Base-by-base conservation (phyloP, 2,113 vertebrate genomes). In the Marmota flaviventris region DNA sequence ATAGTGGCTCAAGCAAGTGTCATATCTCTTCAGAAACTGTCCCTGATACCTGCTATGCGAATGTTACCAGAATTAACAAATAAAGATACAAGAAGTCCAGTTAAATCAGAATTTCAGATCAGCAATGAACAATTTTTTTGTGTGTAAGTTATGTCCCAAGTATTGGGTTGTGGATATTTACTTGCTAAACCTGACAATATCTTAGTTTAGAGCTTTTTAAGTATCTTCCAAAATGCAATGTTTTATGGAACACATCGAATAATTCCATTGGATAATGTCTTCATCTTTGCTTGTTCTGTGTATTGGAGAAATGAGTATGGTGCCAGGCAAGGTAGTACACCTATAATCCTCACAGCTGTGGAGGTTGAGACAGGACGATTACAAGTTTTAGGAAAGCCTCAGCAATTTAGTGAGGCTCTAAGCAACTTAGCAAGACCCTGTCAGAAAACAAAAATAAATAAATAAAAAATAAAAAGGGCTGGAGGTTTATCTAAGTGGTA, bases 71-170 rank as follows among this genome's bases (percentile, higher is more conserved):
- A 91, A 63, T 77, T 88, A 84, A 48, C 58, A 88, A 79, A 78
- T 84, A 53, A 87, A 67, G 8, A 27, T 92, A 81, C 6, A 61
- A 48, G 58, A 85, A 89, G 24, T 32, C 20, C 18, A 63, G 39
- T 70, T 72, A 76, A 67, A 45, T 87, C 86, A 89, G 25, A 91
- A 94, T 94, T 95, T 97, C 61, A 94, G 8, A 73, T 81, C 6
- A 89, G 5, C 4, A 34, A 51, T 53, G 27, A 94, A 72, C 17
- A 78, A 37, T 37, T 89, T 86, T 91, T 78, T 58, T 84, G 10
- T 79, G 13, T 75, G 10, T 76, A 65, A 76, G 11, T 51, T 69
- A 70, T 85, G 51, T 91, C 8, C 39, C 61, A 91, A 81, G 85
- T 84, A 92, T 45, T 82, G 2, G 11, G 8, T 58, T 17, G 7